Conservation (phyloP, 2,888 invertebrate species). For the Euzophera pinguis region DNA sequence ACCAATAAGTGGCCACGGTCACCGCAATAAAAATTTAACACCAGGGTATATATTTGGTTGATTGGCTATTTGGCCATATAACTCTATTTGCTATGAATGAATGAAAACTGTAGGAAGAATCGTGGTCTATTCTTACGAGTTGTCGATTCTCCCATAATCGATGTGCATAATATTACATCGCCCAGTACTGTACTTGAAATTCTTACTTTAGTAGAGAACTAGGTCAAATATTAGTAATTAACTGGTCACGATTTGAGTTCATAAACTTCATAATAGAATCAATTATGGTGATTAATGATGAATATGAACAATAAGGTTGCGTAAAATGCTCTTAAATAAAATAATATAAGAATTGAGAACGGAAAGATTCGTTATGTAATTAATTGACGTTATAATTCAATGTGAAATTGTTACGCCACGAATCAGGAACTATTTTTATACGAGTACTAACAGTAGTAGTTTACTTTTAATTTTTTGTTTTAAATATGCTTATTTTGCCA, state of each 20-base stretch:
- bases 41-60: no score
- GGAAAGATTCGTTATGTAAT: conserved; percentile 1
- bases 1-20: no score
- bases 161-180: not conserved
- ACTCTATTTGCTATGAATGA: no score
- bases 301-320: conserved; percentile 11
- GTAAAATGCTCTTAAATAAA: conserved; percentile 1
- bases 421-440: no score
- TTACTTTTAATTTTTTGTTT: no score
- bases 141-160: not conserved
- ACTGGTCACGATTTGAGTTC: conserved; percentile 10
- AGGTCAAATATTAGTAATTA: conserved; percentile 11
- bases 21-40: no score
- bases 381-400: conserved; percentile 13
- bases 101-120: no score
- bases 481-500: no score
- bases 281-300: conserved; percentile 11
- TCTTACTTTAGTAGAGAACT: not conserved
- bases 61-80: no score
- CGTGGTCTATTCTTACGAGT: no score
- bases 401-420: not conserved
- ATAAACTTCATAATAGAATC: conserved; percentile 8
- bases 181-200: not conserved
- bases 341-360: not conserved
- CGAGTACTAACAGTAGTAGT: no score